Base-by-base conservation (phyloP, 2,888 invertebrate genomes). In the Drosophila imparisetae region DNA sequence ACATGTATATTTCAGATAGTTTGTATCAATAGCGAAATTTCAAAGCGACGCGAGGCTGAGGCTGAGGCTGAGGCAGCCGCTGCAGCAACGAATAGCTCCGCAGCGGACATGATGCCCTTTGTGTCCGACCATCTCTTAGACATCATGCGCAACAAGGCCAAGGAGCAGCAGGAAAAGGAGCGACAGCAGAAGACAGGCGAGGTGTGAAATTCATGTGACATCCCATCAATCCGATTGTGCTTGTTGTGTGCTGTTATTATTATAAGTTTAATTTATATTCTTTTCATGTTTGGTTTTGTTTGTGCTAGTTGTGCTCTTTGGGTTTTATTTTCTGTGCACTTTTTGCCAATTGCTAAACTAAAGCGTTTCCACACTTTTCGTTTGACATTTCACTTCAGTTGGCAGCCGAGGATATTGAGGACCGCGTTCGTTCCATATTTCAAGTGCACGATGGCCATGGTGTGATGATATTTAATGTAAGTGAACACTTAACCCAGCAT, bases 1-100 rank as follows among this genome's bases (percentile, higher is more conserved):
- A 72, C 61, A 83, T 85, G 58, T 82, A 78, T 83, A 69, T 90
- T 89, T 81, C 86, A 90, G 90, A 90, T 87, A 90, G 87, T 91
- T 75, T 90, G 83, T 84, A 83, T 89, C 76, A 84, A 75, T 82
- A 83, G 82, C 66, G 78, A 83, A 78, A 76, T 89, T 40, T 66
- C 77, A 30, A 81, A 81, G 60, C 80, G 87, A 60, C 89, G 77
- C 13, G 83, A 83, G 53, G 81, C 81, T 61, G 75, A 77, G 53
- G 81, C 81, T 61, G 75, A 77, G 7, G 80, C 74, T 66, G 66
- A 66, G 10, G 62, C 72, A 66, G 71, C 73, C 49, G 54, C 63
- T 34, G 52, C 71, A 50, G 59, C 60, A 36, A 45, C 54, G 21
- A 73, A 70, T 61, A 75, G 40, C 21, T 42, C 65, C 54, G 55